Percentiles rank a stretch among this genome's conserved stretches.
These are phyloP conservation scores for Neria commutata DNA, from an alignment of 2,888 invertebrate genomes.

Conservation along the genomic window DNA sequence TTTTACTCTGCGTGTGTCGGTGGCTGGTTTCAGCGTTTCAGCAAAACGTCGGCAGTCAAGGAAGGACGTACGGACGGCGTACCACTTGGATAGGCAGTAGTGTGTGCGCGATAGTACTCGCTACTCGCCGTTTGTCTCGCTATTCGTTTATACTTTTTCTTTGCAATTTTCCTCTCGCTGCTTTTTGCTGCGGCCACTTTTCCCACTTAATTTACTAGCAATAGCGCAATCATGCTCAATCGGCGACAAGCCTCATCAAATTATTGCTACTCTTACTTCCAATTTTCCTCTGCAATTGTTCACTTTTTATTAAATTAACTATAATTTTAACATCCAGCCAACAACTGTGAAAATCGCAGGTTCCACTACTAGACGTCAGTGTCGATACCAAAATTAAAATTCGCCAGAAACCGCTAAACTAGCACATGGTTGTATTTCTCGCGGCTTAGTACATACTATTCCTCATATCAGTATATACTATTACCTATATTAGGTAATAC, in stretches of 20 bases:
- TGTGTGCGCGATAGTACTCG: slow-evolving; percentile 9
- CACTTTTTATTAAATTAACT: background rate
- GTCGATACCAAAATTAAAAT: too few relatives aligned
- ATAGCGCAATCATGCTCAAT: background rate
- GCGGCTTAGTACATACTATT: too few relatives aligned
- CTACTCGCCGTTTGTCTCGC: slow-evolving; percentile 12
- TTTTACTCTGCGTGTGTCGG: too few relatives aligned
- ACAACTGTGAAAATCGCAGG: slow-evolving; percentile 1
- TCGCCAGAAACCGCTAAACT: too few relatives aligned
- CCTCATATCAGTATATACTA: too few relatives aligned
- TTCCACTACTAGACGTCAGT: too few relatives aligned
- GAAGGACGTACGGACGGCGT: too few relatives aligned
- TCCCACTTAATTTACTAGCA: background rate
- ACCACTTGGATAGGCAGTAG: slow-evolving; percentile 13
- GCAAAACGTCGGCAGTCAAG: too few relatives aligned
- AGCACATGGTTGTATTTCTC: too few relatives aligned
- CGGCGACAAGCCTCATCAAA: background rate
- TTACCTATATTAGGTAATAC: too few relatives aligned
- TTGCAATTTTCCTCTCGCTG: slow-evolving; percentile 10
- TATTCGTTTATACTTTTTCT: slow-evolving; percentile 11
- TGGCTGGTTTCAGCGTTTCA: too few relatives aligned
- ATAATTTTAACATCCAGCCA: background rate
- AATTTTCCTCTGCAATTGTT: background rate
- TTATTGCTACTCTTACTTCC: background rate
- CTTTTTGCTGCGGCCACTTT: slow-evolving; percentile 2